These are phyloP conservation scores for Cololabis saira DNA, from an alignment of 2,113 vertebrate genomes.

Conservation along the genomic window DNA sequence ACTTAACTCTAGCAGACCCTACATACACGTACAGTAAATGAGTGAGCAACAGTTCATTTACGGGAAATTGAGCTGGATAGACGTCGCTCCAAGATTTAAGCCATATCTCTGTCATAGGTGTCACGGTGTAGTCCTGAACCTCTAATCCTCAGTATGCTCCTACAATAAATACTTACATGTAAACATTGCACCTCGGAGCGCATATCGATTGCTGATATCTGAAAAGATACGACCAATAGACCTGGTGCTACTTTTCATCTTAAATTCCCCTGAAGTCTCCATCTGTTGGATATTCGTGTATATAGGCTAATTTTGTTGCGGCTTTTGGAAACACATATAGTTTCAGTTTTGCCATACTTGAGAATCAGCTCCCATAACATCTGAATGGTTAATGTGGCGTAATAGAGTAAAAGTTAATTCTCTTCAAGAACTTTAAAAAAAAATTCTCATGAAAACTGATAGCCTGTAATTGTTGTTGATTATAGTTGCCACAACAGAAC, in stretches of 20 bases:
- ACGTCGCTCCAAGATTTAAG: background rate
- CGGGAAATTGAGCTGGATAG: slow-evolving; percentile 10
- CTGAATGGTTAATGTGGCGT: background rate
- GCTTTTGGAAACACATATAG: too few relatives aligned
- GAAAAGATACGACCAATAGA: slow-evolving; percentile 36
- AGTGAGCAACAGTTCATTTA: slow-evolving; percentile 52
- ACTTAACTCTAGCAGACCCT: slow-evolving; percentile 30
- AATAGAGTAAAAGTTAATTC: slow-evolving; percentile 14
- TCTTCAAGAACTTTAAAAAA: slow-evolving; percentile 1
- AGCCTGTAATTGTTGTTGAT: slow-evolving; percentile 6
- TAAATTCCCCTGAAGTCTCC: slow-evolving; percentile 18
- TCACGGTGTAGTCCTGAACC: background rate
- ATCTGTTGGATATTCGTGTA: background rate
- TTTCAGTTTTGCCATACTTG: background rate
- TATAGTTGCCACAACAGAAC: slow-evolving; percentile 24
- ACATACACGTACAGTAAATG: background rate
- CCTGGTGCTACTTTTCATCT: slow-evolving; percentile 22
- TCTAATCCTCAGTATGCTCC: slow-evolving; percentile 50
- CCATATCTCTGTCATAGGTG: background rate
- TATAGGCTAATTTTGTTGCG: background rate
- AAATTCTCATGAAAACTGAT: background rate
- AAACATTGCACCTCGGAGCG: slow-evolving; percentile 27
- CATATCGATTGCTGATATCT: slow-evolving; percentile 50
- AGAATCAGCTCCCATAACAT: background rate
- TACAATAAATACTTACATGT: slow-evolving; percentile 59